These are phyloP conservation scores for Linnaemya tessellans DNA, from an alignment of 2,888 invertebrate genomes.

Conservation along the genomic window DNA sequence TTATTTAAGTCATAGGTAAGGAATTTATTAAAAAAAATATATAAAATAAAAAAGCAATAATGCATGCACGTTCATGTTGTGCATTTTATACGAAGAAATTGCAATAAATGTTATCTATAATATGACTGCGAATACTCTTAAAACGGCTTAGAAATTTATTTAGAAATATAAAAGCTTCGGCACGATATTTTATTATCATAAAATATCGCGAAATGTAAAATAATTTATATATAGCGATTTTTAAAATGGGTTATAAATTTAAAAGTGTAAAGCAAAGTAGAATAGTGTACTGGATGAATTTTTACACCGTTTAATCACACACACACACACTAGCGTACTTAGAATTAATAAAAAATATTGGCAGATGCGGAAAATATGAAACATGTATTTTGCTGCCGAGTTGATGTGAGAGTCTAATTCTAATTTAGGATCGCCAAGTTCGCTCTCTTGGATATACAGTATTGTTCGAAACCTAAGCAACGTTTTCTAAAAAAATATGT, in stretches of 20 bases:
- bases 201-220: conserved; percentile 24
- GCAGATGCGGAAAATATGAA: too few species aligned
- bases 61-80: background rate
- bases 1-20: conserved; percentile 92
- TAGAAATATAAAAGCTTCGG: background rate
- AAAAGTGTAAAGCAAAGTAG: background rate
- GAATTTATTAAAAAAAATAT: background rate
- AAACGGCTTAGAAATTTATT: background rate
- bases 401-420: too few species aligned
- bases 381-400: too few species aligned
- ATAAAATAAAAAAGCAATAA: conserved; percentile 18
- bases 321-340: too few species aligned
- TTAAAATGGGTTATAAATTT: conserved; percentile 9
- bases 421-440: too few species aligned
- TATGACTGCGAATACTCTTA: background rate
- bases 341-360: too few species aligned
- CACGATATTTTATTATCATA: conserved; percentile 1
- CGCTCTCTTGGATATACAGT: too few species aligned
- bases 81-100: conserved; percentile 24
- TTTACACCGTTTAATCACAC: background rate
- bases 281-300: background rate
- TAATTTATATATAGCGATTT: background rate
- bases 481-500: too few species aligned
- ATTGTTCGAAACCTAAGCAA: too few species aligned
- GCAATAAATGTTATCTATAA: background rate